Conservation (phyloP, 1,140 invertebrate species). For the Trichonephila inaurata region DNA sequence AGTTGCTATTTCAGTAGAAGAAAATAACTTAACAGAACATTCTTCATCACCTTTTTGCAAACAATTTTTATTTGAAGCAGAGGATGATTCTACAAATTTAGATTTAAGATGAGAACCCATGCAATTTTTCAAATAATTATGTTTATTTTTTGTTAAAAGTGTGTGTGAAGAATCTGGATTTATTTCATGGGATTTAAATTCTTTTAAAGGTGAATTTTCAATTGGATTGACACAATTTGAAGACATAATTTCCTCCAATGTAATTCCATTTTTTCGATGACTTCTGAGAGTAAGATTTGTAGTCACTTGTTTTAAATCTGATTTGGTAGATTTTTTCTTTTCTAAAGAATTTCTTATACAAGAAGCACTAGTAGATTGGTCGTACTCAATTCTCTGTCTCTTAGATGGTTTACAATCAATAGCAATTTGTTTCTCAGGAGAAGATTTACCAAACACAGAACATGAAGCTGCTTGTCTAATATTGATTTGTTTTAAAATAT, state of each 20-base stretch:
- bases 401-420: neutral
- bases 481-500: conserved; percentile 55
- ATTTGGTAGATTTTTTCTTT: neutral
- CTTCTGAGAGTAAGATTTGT: conserved; percentile 12
- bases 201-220: neutral
- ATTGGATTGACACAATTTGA: neutral
- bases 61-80: neutral
- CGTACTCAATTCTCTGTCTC: neutral
- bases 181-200: neutral
- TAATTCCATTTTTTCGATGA: neutral
- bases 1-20: neutral
- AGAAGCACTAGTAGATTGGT: neutral
- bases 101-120: neutral
- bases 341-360: neutral
- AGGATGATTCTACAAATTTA: neutral
- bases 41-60: neutral
- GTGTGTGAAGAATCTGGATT: neutral
- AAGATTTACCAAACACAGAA: conserved; percentile 33
- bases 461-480: conserved; percentile 58
- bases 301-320: neutral
- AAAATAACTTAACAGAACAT: neutral
- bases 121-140: neutral
- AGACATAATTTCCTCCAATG: neutral
- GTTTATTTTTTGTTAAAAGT: neutral
- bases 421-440: neutral